Evolutionary conservation across 2,797 vertebrate genomes (phyloP), one percentile per base, ranked within the genome.

Genomic region (Ctenopoma multispine): DNA sequence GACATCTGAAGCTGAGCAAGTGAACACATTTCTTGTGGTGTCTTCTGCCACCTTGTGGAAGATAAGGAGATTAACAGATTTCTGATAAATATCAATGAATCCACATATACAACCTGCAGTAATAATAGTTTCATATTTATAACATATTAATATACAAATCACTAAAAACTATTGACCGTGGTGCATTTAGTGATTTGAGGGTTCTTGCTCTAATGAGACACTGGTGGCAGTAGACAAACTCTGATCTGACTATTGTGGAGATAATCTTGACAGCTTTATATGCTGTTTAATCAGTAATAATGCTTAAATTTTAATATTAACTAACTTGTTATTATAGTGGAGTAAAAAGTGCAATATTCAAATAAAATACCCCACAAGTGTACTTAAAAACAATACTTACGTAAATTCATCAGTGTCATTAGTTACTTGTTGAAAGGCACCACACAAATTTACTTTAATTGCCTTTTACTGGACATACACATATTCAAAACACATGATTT

Each of bases 1-100:
- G 15, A 63, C 0, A 50, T 3, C 6, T 4, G 38, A 8, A 31
- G 10, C 71, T 54, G 7, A 44, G 3, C 36, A 53, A 59, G 12
- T 27, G 47, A 46, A 59, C 20, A 36, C 41, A 20, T 34, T 77
- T 85, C 17, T 60, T 73, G 80, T 84, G 91, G 92, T 90, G 63
- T 75, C 56, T 81, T 51, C 83, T 94, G 93, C 93, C 94, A 92
- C 89, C 94, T 88, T 85, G 92, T 94, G 94, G 92, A 75, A 1
- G 34, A 54, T 64, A 0, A 34, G 5, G 4, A 27, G 2, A 13
- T 34, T 1, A 36, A 4, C 29, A 48, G 5, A 27, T 43, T 40
- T 43, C 24, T 36, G 2, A 47, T 38, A 0, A 58, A 7, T 13
- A 17, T 31, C 34, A 41, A 24, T 36, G 12, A n/a, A 12, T 34